These are phyloP conservation scores for Toxotes jaculatrix DNA, from an alignment of 2,113 vertebrate genomes.

Conservation along the genomic window DNA sequence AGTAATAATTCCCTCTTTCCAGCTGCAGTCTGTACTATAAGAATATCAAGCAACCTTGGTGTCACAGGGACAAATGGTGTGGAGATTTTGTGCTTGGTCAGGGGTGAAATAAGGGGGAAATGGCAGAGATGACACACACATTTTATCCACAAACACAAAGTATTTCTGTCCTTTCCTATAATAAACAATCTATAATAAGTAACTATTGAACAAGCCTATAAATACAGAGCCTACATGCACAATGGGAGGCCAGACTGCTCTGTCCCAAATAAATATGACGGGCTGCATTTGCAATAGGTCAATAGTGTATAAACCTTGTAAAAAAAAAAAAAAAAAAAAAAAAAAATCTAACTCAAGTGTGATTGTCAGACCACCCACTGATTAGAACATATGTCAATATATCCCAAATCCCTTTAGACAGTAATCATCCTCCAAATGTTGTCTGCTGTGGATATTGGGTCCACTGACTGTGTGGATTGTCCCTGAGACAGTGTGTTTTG, in stretches of 20 bases:
- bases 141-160: not conserved
- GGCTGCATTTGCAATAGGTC: not conserved
- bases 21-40: not conserved
- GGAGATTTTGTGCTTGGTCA: constrained; percentile 26
- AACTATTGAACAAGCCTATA: not conserved
- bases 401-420: constrained; percentile 4
- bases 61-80: constrained; percentile 15
- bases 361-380: not conserved
- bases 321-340: not conserved
- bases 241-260: not conserved
- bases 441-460: constrained; percentile 46
- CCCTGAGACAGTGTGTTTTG: constrained; percentile 16
- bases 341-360: not conserved
- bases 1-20: not conserved
- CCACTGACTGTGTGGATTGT: not conserved
- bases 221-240: not conserved
- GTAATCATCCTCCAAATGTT: constrained; percentile 42
- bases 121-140: constrained; percentile 14
- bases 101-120: constrained; percentile 35
- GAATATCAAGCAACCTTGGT: not conserved
- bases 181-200: not conserved
- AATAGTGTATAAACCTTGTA: not conserved
- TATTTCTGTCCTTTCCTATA: not conserved
- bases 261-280: not conserved
- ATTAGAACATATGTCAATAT: constrained; percentile 28